phyloP scores from a whole-genome alignment of 2,888 invertebrate genomes.

The Lasioglossum zephyrum region DNA sequence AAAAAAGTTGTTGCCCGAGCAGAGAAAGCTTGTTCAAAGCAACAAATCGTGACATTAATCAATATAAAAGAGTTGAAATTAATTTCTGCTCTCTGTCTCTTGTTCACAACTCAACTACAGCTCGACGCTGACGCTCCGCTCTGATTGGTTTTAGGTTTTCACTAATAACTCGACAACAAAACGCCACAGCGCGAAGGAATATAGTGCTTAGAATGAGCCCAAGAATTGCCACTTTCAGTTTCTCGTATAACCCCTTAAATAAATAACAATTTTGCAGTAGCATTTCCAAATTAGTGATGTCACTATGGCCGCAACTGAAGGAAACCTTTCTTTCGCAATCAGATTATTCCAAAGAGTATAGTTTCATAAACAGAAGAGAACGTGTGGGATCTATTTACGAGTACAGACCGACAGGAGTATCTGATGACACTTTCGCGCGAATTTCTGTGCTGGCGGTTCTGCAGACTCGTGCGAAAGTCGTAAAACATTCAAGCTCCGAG shows the following conservation, averaged over 20 bases:
- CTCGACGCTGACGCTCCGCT: too few species aligned
- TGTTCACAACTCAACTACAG: too few species aligned
- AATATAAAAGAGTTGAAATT: too few species aligned
- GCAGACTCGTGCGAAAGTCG: conserved; percentile 24
- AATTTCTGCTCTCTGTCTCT: too few species aligned
- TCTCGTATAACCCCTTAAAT: background rate
- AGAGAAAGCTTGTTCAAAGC: too few species aligned
- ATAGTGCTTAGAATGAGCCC: too few species aligned
- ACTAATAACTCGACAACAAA: too few species aligned
- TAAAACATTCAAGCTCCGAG: conserved; percentile 35
- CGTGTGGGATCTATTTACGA: background rate
- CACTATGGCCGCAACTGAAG: background rate
- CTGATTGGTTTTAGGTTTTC: too few species aligned
- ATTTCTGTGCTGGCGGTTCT: conserved; percentile 2
- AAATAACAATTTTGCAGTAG: conserved; percentile 6
- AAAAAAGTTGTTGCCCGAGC: too few species aligned
- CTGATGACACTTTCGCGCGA: background rate
- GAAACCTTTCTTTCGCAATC: background rate
- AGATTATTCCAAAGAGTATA: conserved; percentile 31
- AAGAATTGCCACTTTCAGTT: too few species aligned
- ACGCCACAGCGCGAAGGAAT: too few species aligned
- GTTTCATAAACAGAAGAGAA: conserved; percentile 20
- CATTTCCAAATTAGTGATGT: conserved; percentile 12
- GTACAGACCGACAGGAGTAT: background rate
- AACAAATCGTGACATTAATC: too few species aligned